Evolutionary conservation across 2,888 invertebrate genomes (phyloP), one percentile per base, ranked within the genome.

Genomic region (Mythimna loreyi): DNA sequence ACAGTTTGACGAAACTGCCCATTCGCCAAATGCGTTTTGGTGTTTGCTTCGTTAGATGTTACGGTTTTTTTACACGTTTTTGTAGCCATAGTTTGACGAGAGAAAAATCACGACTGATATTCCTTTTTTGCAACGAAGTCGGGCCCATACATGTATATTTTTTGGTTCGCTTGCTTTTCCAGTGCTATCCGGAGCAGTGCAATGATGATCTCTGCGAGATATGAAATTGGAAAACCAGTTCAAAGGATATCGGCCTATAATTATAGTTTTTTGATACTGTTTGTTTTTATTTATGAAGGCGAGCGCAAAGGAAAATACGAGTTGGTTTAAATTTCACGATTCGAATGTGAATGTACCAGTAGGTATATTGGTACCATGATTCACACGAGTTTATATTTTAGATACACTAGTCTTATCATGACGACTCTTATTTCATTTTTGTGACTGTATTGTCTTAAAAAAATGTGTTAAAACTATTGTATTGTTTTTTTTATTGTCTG

Each of bases 11-110:
- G 84, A 86, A 86, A 82, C 82, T 86, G 83, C 84, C 87, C 83
- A 87, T 87, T 88, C 84, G 68, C 72, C 78, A 87, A 90, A 91
- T 89, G 87, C 88, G 84, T 87, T 90, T 87, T 81, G 80, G 80
- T 91, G 89, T 92, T 92, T 92, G 91, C 91, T 93, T 93, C 92
- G 92, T 93, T 92, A 92, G 91, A 86, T 83, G 84, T 86, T 77
- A 78, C 81, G 72, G 85, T 88, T 88, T 87, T 88, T 77, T 75
- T 71, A 82, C 75, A 72, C 84, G 67, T 88, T 89, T 88, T 89
- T 87, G 82, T 75, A 74, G 61, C 72, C 71, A 83, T 73, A 85
- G 86, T 86, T 88, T 85, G 82, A 87, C 84, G 82, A 74, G 76
- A 72, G 72, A 70, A 73, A 77, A 81, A 78, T 81, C 72, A 84